A percentile compares a stretch with the other conserved stretches of the same genome.
Conservation (phyloP, 2,113 vertebrate species). For the Pygoscelis adeliae region DNA sequence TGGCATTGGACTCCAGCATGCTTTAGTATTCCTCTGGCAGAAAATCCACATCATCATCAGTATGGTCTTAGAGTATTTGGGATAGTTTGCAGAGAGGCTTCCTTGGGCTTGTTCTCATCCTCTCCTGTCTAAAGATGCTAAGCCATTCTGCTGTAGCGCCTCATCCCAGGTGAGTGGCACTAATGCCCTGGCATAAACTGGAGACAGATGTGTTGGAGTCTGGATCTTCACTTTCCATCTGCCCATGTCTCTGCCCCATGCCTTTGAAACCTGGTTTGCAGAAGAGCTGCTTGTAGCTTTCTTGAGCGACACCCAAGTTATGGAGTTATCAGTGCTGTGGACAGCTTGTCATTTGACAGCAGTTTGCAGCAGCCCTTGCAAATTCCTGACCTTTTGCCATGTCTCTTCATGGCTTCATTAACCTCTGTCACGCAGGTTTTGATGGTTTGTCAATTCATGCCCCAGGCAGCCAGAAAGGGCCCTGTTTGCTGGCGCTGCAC, state of each 20-base stretch:
- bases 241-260: neutral
- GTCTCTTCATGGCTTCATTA: slow-evolving; percentile 32
- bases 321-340: neutral
- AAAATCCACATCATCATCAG: neutral
- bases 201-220: neutral
- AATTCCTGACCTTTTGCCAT: neutral
- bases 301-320: neutral
- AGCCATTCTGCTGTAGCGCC: neutral
- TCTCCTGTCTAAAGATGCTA: neutral
- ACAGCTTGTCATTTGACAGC: neutral
- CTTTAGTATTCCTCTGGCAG: neutral
- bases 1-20: neutral
- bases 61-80: neutral
- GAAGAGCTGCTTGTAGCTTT: neutral
- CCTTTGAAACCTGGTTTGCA: neutral
- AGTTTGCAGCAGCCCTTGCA: neutral
- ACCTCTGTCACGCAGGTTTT: slow-evolving; percentile 25
- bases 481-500: neutral
- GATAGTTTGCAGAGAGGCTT: neutral
- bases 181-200: neutral
- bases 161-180: neutral
- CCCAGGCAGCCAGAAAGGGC: neutral
- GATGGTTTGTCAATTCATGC: neutral
- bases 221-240: neutral
- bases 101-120: neutral